Evolutionary conservation across 2,797 vertebrate species (phyloP).

Genomic region (Acridotheres tristis): DNA sequence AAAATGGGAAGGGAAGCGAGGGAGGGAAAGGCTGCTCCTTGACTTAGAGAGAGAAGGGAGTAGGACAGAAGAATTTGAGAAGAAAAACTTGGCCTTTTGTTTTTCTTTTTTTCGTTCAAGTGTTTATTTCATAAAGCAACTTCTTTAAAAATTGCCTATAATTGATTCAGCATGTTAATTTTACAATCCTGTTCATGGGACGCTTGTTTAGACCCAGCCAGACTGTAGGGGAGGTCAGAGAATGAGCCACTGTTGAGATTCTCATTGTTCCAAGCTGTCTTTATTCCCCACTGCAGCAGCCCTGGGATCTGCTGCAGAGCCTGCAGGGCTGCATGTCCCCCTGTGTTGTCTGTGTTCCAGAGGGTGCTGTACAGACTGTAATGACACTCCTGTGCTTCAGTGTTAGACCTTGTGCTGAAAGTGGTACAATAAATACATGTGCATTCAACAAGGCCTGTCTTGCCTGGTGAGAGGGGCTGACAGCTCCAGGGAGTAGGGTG

Average conservation of each 20-base stretch:
- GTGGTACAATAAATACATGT: constrained; percentile 68
- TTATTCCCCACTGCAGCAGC: background rate
- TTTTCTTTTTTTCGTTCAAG: background rate
- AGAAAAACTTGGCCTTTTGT: background rate
- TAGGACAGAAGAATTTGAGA: background rate
- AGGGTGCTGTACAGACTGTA: background rate
- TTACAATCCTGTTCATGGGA: background rate
- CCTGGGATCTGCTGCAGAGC: background rate
- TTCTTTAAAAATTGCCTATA: background rate
- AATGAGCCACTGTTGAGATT: background rate
- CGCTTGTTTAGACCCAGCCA: background rate
- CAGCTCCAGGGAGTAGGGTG: background rate
- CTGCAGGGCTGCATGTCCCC: background rate
- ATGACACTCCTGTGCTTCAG: background rate
- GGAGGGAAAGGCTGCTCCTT: background rate
- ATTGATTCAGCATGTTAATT: background rate
- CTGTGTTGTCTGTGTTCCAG: background rate
- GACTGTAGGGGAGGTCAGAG: background rate
- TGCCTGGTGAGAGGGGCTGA: background rate
- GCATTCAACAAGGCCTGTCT: background rate
- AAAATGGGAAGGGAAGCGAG: too few species aligned
- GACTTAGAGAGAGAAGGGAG: background rate
- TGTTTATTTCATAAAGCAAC: background rate
- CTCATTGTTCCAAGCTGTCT: background rate
- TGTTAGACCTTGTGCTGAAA: constrained; percentile 49